Evolutionary conservation across 2,888 invertebrate species (phyloP).

Genomic region (Drosophila borealis): DNA sequence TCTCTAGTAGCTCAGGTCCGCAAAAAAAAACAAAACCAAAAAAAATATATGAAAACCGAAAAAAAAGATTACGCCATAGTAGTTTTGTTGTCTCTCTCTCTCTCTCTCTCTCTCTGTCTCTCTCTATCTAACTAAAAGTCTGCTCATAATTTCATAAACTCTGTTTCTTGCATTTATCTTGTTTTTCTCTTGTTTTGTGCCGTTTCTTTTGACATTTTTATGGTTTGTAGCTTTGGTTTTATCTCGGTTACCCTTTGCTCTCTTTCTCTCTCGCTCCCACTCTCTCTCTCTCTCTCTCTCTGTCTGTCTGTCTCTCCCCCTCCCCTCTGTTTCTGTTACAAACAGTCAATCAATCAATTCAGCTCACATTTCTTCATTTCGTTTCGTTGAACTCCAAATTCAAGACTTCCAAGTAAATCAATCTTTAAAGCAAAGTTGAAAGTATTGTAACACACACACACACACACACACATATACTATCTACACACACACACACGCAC

Average conservation of each 20-base stretch:
- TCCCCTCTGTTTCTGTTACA: conserved; percentile 6
- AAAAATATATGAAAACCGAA: conserved; percentile 18
- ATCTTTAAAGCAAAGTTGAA: conserved; percentile 61
- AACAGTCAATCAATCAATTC: conserved; percentile 32
- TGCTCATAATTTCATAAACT: conserved; percentile 54
- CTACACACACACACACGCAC: conserved; percentile 1
- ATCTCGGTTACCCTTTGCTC: conserved; percentile 33
- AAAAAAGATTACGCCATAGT: conserved; percentile 58
- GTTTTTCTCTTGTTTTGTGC: conserved; percentile 22
- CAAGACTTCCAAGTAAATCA: conserved; percentile 44
- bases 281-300: conserved; percentile 20
- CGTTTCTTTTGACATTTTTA: conserved; percentile 60
- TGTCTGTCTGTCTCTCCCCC: conserved; percentile 1
- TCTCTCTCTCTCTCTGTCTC: conserved; percentile 37
- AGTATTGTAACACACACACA: conserved; percentile 47
- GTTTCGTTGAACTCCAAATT: conserved; percentile 49
- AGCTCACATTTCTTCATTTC: conserved; percentile 54
- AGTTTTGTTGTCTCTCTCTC: conserved; percentile 60
- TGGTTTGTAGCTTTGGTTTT: conserved; percentile 53
- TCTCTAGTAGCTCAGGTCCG: conserved; percentile 85
- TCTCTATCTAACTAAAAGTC: conserved; percentile 26
- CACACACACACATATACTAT: background rate
- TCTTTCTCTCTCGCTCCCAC: conserved; percentile 21
- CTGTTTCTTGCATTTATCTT: conserved; percentile 35
- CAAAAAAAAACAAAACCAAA: conserved; percentile 57